A percentile compares a stretch with the other conserved stretches of the same genome.
phyloP scores from a whole-genome alignment of 2,113 vertebrate genomes.

The Acanthochromis polyacanthus region DNA sequence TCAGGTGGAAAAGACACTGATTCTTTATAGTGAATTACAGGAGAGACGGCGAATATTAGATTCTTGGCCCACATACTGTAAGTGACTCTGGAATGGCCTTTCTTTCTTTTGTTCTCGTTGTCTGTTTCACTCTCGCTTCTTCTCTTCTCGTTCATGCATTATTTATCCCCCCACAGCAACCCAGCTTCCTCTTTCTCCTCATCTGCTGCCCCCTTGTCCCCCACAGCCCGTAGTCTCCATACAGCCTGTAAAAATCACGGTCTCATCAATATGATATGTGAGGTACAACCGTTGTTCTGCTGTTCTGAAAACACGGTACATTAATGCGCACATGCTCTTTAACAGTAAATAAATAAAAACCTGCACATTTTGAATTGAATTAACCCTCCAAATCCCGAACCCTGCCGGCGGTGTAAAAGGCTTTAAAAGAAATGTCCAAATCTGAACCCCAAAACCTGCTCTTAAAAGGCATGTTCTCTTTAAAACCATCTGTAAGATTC shows the following conservation, averaged over 20 bases:
- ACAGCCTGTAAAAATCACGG: slow-evolving; percentile 42
- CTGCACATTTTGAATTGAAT: too few species aligned
- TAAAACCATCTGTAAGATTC: too few species aligned
- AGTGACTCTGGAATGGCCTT: slow-evolving; percentile 39
- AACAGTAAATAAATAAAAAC: not conserved
- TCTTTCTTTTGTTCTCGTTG: slow-evolving; percentile 16
- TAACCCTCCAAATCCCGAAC: too few species aligned
- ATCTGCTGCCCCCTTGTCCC: slow-evolving; percentile 25
- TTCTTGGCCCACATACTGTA: slow-evolving; percentile 21
- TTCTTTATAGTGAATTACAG: not conserved
- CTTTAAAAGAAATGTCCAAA: too few species aligned
- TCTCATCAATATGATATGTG: not conserved
- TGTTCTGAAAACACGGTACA: not conserved
- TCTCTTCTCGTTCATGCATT: slow-evolving; percentile 57
- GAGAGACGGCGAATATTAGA: not conserved
- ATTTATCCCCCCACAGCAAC: slow-evolving; percentile 63
- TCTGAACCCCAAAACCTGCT: too few species aligned
- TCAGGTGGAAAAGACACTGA: not conserved
- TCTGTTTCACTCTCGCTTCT: slow-evolving; percentile 14
- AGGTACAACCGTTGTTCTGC: not conserved
- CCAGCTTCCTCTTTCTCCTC: slow-evolving; percentile 40
- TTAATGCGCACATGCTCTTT: not conserved
- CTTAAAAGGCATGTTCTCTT: too few species aligned
- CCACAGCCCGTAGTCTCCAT: slow-evolving; percentile 21
- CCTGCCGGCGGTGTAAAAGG: too few species aligned